phyloP scores from a whole-genome alignment of 2,888 invertebrate species.

The Phragmatobia fuliginosa region DNA sequence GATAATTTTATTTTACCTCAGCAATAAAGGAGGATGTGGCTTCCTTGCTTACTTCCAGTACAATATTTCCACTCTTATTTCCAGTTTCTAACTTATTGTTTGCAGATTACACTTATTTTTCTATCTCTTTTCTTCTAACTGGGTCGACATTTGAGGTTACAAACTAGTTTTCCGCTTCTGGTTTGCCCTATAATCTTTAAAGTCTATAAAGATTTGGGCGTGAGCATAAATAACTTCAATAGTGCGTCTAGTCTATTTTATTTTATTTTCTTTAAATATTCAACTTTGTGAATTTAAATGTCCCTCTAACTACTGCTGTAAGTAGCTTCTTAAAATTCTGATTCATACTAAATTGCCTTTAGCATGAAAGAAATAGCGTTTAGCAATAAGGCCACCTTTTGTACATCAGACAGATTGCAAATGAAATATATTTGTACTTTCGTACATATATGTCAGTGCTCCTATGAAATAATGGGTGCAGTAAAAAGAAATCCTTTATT shows the following conservation, averaged over 20 bases:
- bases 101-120: slow-evolving; percentile 14
- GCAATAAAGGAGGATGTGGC: slow-evolving; percentile 31
- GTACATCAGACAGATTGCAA: not conserved
- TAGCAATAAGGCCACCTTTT: not conserved
- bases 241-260: too few relatives aligned
- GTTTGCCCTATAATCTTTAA: slow-evolving; percentile 40
- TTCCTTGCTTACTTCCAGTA: slow-evolving; percentile 20
- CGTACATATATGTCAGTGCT: not conserved
- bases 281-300: not conserved
- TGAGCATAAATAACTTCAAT: too few relatives aligned
- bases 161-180: slow-evolving; percentile 49
- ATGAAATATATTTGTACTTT: not conserved
- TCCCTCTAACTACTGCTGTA: not conserved
- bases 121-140: slow-evolving; percentile 59
- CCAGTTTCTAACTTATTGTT: not conserved
- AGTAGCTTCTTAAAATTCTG: not conserved
- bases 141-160: slow-evolving; percentile 51
- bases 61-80: slow-evolving; percentile 20
- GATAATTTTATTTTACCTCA: slow-evolving; percentile 45
- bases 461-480: too few relatives aligned
- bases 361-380: not conserved
- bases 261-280: too few relatives aligned
- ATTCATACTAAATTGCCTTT: not conserved
- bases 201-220: slow-evolving; percentile 22
- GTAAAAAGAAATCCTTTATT: too few relatives aligned